These are phyloP conservation scores for human (Homo sapiens) DNA, from an alignment of 2,113 vertebrate species.

Conservation along the genomic window GRCh38 chr9:114475501-114476000, in stretches of 20 bases:
- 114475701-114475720: background rate
- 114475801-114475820: rapidly evolving
- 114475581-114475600: background rate
- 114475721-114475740: too few relatives aligned
- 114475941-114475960: background rate
- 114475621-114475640: too few relatives aligned
- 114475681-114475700: background rate
- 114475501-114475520: background rate
- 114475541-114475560: background rate
- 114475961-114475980: background rate
- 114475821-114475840: rapidly evolving
- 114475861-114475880: background rate
- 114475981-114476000: too few relatives aligned
- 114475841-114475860: background rate
- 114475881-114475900: background rate
- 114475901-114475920: background rate
- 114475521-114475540: background rate
- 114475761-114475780: background rate
- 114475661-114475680: background rate
- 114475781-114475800: background rate
- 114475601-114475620: background rate
- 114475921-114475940: background rate
- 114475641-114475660: background rate
- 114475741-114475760: background rate
- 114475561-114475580: background rate